Evolutionary conservation across 2,888 invertebrate species (phyloP), one percentile per base, ranked within the genome.

Genomic region (Pyralis farinalis): DNA sequence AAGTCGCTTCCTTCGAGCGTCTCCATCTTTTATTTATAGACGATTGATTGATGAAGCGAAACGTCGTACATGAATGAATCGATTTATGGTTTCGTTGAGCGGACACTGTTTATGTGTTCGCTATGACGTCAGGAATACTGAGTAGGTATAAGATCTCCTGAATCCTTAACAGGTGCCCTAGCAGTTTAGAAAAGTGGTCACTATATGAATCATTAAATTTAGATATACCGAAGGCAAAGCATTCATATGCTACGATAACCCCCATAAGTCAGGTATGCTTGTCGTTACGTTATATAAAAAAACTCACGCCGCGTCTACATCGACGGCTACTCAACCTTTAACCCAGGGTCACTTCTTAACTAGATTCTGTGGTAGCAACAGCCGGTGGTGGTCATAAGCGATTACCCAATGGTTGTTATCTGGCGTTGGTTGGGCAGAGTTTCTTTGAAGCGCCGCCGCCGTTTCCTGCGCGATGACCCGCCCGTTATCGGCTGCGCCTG

Each of bases 391-490:
- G 55, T 55, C 55, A 57, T 49, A 51, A 62, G 50, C 61, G 69
- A 67, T 78, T 77, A 69, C 74, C 66, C 73, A 79, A 77, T 64
- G 57, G 48, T 46, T 58, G 68, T 71, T 80, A 82, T 82, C 79
- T 62, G 51, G 34, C 29, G 52, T 52, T 50, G 52, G 54, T 34
- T 28, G 34, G 57, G 59, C 61, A 59, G 63, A 55, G 53, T 61
- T 46, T 51, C 70, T 76, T 82, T 80, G 80, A 74, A 72, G 63
- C 58, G 70, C 65, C 69, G 72, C 65, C 69, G 72, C 82, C 69
- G 72, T 82, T 86, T 86, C 87, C 86, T 85, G 82, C 72, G 68
- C 65, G 73, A 64, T 85, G 86, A 86, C 83, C 86, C 63, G 59
- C 38, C 35, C 37, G 58, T 56, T 59, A 62, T 60, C 63, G 53